phyloP scores from a whole-genome alignment of 1,140 invertebrate species.

The Eurytemora carolleeae region DNA sequence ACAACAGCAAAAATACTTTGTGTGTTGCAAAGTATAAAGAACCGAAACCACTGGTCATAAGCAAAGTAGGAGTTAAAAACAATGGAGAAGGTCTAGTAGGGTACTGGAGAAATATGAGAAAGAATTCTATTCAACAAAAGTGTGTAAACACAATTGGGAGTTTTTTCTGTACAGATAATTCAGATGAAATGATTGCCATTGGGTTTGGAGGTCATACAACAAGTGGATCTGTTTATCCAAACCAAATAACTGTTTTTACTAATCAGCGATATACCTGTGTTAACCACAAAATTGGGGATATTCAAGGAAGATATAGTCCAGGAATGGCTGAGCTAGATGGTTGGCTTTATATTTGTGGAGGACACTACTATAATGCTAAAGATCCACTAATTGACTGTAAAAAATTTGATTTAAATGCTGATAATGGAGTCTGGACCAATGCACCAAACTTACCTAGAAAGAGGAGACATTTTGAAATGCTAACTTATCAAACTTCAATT shows the following conservation, averaged over 20 bases:
- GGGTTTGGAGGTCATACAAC: not conserved
- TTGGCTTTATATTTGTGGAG: not conserved
- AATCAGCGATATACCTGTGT: not conserved
- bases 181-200: not conserved
- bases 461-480: not conserved
- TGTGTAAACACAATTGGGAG: not conserved
- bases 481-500: not conserved
- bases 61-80: not conserved
- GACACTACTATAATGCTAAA: not conserved
- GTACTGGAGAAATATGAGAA: not conserved
- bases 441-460: not conserved
- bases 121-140: not conserved
- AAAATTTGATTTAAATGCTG: not conserved
- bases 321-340: not conserved
- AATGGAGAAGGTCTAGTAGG: not conserved
- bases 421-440: not conserved
- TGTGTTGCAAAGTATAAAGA: not conserved
- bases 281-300: not conserved
- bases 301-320: not conserved
- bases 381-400: not conserved
- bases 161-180: not conserved
- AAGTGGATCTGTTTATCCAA: not conserved
- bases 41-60: not conserved
- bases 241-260: not conserved
- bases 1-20: not conserved